phyloP scores from a whole-genome alignment of 2,797 vertebrate genomes.

The Tapera naevia region DNA sequence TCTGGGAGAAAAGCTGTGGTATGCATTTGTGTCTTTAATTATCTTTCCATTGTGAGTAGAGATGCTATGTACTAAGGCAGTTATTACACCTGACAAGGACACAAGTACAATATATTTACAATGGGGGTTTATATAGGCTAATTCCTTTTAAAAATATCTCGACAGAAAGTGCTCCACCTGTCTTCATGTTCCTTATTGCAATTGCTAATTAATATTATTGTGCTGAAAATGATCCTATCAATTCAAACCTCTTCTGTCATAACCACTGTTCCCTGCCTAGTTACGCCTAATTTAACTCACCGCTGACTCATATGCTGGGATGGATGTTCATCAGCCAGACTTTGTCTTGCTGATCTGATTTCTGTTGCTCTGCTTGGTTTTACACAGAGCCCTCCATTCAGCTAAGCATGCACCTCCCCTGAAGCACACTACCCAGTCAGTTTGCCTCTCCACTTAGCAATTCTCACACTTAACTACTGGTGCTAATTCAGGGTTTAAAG shows the following conservation, averaged over 20 bases:
- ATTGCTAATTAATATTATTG: conserved; percentile 53
- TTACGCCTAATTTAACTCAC: conserved; percentile 35
- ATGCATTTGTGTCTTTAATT: conserved; percentile 61
- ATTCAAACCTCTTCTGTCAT: conserved; percentile 28
- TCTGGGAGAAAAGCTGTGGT: conserved; percentile 34
- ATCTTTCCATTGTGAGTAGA: conserved; percentile 67
- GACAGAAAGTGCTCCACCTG: conserved; percentile 49
- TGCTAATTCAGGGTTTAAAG: neutral
- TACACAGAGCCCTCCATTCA: neutral
- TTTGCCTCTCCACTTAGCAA: neutral
- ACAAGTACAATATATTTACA: conserved; percentile 69
- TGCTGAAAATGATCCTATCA: conserved; percentile 57
- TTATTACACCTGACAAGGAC: conserved; percentile 71
- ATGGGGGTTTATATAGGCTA: conserved; percentile 68
- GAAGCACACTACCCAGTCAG: neutral
- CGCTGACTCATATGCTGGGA: neutral
- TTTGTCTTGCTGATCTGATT: neutral
- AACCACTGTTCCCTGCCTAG: conserved; percentile 36
- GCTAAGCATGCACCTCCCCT: neutral
- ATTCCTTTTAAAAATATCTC: conserved; percentile 74
- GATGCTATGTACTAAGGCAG: conserved; percentile 60
- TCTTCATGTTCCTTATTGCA: conserved; percentile 49
- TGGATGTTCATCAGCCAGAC: neutral
- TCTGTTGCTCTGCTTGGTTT: neutral
- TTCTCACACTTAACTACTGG: neutral